phyloP scores from a whole-genome alignment of 2,113 vertebrate genomes.

The Porphyrio hochstetteri region DNA sequence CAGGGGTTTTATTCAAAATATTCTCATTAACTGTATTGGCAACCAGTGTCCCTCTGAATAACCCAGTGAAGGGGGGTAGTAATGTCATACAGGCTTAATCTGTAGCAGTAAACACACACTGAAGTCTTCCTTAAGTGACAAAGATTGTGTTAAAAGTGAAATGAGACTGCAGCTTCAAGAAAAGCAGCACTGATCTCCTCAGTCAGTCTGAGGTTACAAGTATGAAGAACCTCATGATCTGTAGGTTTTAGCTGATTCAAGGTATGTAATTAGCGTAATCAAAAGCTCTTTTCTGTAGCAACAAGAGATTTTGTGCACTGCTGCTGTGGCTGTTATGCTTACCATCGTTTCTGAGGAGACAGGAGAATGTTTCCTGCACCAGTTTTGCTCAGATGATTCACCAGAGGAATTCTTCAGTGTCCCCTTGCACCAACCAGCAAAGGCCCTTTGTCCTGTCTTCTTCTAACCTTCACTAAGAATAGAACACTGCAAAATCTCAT shows the following conservation, averaged over 20 bases:
- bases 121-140: not conserved
- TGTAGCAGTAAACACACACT: not conserved
- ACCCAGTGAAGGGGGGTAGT: not conserved
- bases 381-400: not conserved
- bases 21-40: not conserved
- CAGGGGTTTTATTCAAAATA: not conserved
- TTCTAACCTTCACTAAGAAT: not conserved
- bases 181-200: not conserved
- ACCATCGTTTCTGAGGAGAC: not conserved
- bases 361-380: not conserved
- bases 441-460: not conserved
- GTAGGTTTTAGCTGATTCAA: not conserved
- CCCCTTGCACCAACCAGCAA: not conserved
- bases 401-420: not conserved
- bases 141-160: not conserved
- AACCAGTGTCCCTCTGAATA: not conserved
- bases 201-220: not conserved
- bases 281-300: not conserved
- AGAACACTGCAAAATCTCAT: not conserved
- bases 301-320: not conserved
- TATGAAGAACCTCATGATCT: not conserved
- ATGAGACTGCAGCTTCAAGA: not conserved
- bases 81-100: not conserved
- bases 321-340: not conserved
- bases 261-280: not conserved